Base-by-base conservation (phyloP, 1,140 invertebrate species). In the Drosophila fuyamai region DNA sequence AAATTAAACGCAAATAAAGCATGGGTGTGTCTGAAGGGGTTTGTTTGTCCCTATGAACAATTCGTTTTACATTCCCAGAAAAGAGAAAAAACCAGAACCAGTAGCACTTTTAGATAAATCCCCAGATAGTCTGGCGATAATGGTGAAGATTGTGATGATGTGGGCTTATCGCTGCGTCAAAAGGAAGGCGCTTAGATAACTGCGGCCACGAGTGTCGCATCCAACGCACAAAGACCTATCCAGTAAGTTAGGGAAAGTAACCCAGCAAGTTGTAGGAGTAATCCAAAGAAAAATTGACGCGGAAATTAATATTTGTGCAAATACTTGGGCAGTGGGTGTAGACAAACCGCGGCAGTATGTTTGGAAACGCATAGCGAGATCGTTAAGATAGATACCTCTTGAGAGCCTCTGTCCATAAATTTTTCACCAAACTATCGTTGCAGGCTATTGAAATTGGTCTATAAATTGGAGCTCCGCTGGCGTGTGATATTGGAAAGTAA, bases 91-190 rank as follows among this genome's bases (percentile, higher is more conserved):
- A 50, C 9, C 56, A 41, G 46, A 60, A 38, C 48, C 71, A 79
- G 83, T 79, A 86, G 79, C 61, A 43, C n/a, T 66, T 46, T 41
- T 41, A 77, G 76, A 77, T 88, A 88, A 89, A 80, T 79, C 72
- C 60, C 66, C 41, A 54, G 66, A 35, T 60, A 60, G 60, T 79
- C 60, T 81, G 58, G 61, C 41, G 55, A 60, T 79, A 38, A 59
- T 58, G 18, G 5, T 61, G 51, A 70, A 66, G 62, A 51, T 51
- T 57, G 46, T 82, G 76, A 79, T 76, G 57, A 48, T 59, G 23
- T 47, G 32, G 10, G 38, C 71, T 86, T 86, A 89, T 86, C 83
- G 66, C 83, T 88, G 84, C 84, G 83, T 70, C 84, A 86, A 83
- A 79, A 48, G 70, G 44, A 62, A 83, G 62, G 51, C 65, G 70